Base-by-base conservation (phyloP, 2,888 invertebrate species). In the Frankliniella fusca region DNA sequence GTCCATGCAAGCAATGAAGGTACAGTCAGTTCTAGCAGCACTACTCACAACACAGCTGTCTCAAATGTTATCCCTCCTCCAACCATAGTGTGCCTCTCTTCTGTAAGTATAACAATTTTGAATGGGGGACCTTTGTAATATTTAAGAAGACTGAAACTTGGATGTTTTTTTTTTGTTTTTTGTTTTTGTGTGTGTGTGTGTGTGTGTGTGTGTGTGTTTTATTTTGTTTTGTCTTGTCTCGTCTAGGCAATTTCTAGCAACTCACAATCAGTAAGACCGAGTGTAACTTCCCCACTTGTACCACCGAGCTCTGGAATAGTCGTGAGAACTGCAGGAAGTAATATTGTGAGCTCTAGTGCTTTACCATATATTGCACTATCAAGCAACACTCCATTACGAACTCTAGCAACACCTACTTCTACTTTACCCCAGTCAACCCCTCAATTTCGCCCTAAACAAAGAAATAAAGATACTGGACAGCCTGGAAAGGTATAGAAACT, bases 21-120 rank as follows among this genome's bases (percentile, higher is more conserved):
- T 3, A 23, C 70, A 8, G 70, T 76, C 1, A 76, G 70, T 12
- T 76, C 81, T 12, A 50, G 82, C 76, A 83, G 80, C 20, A 54
- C 79, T 20, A 54, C 81, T 20, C 80, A 81, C 81, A 18, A 27
- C 3, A 23, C 79, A n/a, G 38, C 65, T 48, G 27, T 70, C 18
- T 80, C 86, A 5, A 89, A 89, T 1, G 89, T 90, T 27, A 90
- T 90, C 83, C 90, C 90, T 12, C 90, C 89, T n/a, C 90, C 90
- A 3, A 90, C 90, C 9, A 90, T 90, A 81, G 90, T 90, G 12
- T 90, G 90, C 86, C 86, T 90, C 83, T 88, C 90, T 8, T 88
- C 89, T 38, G 27, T 76, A 8, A 27, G 23, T 76, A 12, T 38
- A 38, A 38, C 38, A 7, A 11, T 20, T 10, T 54, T 9, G 12